Evolutionary conservation across 2,888 invertebrate species (phyloP).

Genomic region (Nomada ferruginata): DNA sequence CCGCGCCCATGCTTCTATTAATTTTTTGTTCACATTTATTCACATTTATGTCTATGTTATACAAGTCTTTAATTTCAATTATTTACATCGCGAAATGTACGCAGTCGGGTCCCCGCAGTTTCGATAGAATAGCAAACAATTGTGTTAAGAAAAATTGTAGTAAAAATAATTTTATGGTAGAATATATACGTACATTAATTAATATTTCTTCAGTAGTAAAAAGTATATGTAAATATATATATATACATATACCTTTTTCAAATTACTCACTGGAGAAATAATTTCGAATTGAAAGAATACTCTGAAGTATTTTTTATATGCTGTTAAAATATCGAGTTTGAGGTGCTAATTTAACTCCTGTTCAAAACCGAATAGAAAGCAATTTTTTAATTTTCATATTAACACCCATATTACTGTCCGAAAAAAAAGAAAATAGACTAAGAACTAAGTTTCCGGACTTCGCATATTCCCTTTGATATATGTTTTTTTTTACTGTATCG

Average conservation of each 20-base stretch:
- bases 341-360: constrained; percentile 59
- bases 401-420: constrained; percentile 14
- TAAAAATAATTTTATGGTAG: no score
- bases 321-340: constrained; percentile 40
- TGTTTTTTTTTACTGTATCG: constrained; percentile 29
- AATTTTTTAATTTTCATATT: constrained; percentile 40
- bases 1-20: constrained; percentile 60
- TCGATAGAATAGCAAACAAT: no score
- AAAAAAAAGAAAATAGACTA: constrained; percentile 24
- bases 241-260: neutral
- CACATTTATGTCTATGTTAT: neutral
- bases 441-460: constrained; percentile 32
- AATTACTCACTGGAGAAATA: neutral
- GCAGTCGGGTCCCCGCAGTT: no score
- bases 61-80: neutral
- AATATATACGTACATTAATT: no score
- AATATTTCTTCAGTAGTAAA: no score
- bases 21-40: constrained; percentile 23
- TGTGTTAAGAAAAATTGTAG: no score
- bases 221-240: neutral
- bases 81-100: neutral
- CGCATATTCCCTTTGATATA: constrained; percentile 32
- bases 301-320: constrained; percentile 40
- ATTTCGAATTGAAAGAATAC: constrained; percentile 30
- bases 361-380: constrained; percentile 29